Evolutionary conservation across 2,113 vertebrate genomes (phyloP).

Genomic region (Nannospalax galili): DNA sequence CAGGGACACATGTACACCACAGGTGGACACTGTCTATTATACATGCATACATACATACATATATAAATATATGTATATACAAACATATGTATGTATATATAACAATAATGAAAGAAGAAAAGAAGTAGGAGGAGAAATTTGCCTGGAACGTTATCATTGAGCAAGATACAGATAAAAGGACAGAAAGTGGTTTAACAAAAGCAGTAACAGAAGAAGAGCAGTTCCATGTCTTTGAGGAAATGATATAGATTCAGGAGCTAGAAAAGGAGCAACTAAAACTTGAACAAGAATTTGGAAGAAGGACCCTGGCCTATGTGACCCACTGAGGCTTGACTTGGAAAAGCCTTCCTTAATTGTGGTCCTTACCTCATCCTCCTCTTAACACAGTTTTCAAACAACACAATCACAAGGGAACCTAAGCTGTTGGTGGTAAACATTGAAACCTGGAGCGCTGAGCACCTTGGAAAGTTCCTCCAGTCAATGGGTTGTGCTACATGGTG

Average conservation of each 20-base stretch:
- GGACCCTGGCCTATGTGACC: background rate
- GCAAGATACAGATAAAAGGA: background rate
- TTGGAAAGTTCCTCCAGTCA: slow-evolving; percentile 78
- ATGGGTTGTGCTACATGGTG: slow-evolving; percentile 91
- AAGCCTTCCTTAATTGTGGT: background rate
- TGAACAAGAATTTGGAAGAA: background rate
- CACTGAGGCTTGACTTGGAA: background rate
- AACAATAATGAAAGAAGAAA: too few species aligned
- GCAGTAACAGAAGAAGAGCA: slow-evolving; percentile 43
- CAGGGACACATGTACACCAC: too few species aligned
- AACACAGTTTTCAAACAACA: background rate
- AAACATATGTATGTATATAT: too few species aligned
- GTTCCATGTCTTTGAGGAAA: slow-evolving; percentile 75
- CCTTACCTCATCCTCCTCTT: slow-evolving; percentile 6
- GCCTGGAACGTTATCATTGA: background rate
- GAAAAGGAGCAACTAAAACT: background rate
- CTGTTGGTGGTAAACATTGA: background rate
- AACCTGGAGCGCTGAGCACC: background rate
- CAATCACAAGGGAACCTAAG: background rate
- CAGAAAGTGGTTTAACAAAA: slow-evolving; percentile 90
- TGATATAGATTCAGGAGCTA: background rate
- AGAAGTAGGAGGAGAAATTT: background rate
- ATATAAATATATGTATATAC: too few species aligned
- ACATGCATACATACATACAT: too few species aligned
- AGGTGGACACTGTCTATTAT: too few species aligned